Evolutionary conservation across 2,113 vertebrate species (phyloP).

Genomic region (Turnix velox): DNA sequence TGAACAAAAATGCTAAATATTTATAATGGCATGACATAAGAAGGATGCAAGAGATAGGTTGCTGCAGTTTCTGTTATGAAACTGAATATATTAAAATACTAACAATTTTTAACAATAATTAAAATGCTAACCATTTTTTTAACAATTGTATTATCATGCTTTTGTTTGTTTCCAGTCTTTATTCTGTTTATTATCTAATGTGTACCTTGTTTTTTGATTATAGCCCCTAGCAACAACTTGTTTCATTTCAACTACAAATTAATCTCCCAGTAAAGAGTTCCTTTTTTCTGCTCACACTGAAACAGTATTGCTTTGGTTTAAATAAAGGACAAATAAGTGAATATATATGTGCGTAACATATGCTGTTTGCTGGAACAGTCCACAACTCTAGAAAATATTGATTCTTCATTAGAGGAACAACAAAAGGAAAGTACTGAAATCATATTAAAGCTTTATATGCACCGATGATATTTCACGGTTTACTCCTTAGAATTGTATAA

Average conservation of each 20-base stretch:
- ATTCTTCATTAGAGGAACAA: background rate
- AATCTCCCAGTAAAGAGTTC: background rate
- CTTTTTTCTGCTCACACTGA: background rate
- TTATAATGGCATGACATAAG: background rate
- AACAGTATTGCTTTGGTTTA: constrained; percentile 8
- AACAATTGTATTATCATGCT: background rate
- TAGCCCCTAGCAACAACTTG: background rate
- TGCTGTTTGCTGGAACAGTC: background rate
- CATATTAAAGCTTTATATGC: background rate
- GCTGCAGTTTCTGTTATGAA: background rate
- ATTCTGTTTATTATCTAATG: background rate
- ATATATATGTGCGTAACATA: background rate
- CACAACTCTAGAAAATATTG: constrained; percentile 1
- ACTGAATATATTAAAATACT: background rate
- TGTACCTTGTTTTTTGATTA: background rate
- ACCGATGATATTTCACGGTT: background rate
- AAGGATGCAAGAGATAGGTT: background rate
- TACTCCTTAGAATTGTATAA: background rate
- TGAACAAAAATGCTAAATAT: background rate
- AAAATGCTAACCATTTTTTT: background rate
- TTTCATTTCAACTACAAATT: constrained; percentile 16
- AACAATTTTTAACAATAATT: background rate
- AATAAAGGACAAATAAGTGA: background rate
- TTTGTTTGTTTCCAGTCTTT: background rate
- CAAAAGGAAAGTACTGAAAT: background rate